Base-by-base conservation (phyloP, 2,113 vertebrate species). In the Parotia lawesii region DNA sequence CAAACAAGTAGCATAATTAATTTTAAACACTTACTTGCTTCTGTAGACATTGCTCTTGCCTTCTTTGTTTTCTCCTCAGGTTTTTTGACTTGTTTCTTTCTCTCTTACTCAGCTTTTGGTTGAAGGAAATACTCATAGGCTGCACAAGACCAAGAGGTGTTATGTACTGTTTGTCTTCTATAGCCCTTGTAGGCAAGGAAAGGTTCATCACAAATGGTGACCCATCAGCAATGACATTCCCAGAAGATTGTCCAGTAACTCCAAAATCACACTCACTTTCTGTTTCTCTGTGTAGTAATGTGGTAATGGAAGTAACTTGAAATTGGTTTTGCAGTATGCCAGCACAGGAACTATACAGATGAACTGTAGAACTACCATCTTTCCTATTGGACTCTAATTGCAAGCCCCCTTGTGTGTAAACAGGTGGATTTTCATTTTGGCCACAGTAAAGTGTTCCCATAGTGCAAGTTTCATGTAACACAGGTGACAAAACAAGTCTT, bases 51-150 rank as follows among this genome's bases (percentile, higher is more conserved):
- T 74, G 96, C 62, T 98, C 98, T 77, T 35, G 97, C 92, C 96
- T 97, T 75, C 95, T 98, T 90, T 98, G 98, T 77, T 98, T 99
- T 92, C 98, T 98, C 75, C 98, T 97, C 37, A 98, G 74, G 94
- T 95, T 98, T 97, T 99, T 99, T 71, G 97, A 90, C 25, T 96
- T 98, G 94, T 97, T 99, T 96, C 95, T 98, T 95, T 99, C 98
- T 89, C 96, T 98, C 87, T 98, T 98, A 91, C 62, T 98, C 51
- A 97, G 94, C 33, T 97, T 98, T 90, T 96, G 97, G 38, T 97
- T 98, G 62, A 96, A 27, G 2, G 88, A 89, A 56, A 94, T 82
- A 45, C 58, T 85, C 0, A 3, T 25, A 21, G 94, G 89, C 58
- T 94, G 96, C 60, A 92, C 38, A 58, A 96, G 78, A 90, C 61